These are phyloP conservation scores for Camponotus pennsylvanicus DNA, from an alignment of 1,140 invertebrate genomes.

Conservation along the genomic window DNA sequence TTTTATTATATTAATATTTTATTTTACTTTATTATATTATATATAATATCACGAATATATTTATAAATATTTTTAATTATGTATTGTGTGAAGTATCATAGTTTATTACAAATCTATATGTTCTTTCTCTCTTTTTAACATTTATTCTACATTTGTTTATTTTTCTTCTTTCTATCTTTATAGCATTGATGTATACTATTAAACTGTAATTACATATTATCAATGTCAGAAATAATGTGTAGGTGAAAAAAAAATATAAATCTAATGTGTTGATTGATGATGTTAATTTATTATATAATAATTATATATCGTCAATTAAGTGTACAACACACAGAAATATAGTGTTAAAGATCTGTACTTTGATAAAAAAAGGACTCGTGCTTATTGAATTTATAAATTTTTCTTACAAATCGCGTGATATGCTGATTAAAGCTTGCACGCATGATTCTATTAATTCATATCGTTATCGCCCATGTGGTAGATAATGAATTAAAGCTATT, in stretches of 20 bases:
- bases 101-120: no score
- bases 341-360: not conserved
- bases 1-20: not conserved
- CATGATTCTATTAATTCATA: not conserved
- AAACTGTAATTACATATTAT: conserved; percentile 35
- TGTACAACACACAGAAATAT: not conserved
- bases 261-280: not conserved
- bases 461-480: not conserved
- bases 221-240: conserved; percentile 18
- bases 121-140: not conserved
- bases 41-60: not conserved
- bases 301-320: not conserved
- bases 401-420: conserved; percentile 16
- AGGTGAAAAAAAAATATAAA: not conserved
- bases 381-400: conserved; percentile 11
- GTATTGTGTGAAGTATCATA: not conserved
- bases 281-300: conserved; percentile 26
- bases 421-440: not conserved
- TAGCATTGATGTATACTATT: not conserved
- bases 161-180: not conserved
- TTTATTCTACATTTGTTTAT: not conserved
- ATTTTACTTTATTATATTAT: not conserved
- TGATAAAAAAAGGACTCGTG: not conserved
- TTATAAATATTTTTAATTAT: not conserved
- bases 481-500: conserved; percentile 54